These are phyloP conservation scores for Tipula unca DNA, from an alignment of 2,888 invertebrate species.

Conservation along the genomic window DNA sequence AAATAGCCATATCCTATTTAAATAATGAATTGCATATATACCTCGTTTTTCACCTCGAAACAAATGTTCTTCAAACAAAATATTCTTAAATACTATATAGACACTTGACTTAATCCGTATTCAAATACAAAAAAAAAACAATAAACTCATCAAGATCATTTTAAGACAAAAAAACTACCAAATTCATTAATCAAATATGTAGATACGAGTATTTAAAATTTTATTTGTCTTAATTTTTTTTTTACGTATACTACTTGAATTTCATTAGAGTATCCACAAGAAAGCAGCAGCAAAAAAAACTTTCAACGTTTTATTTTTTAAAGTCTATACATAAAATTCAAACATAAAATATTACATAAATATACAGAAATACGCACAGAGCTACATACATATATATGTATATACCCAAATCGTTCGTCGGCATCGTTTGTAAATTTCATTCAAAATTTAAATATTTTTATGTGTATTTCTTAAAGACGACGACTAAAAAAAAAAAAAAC, in stretches of 20 bases:
- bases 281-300: not conserved
- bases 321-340: not conserved
- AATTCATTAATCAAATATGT: constrained; percentile 14
- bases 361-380: constrained; percentile 1
- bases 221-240: constrained; percentile 1
- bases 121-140: not conserved
- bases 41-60: not conserved
- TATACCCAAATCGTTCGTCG: not conserved
- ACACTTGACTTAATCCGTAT: not conserved
- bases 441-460: constrained; percentile 14
- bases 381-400: not conserved
- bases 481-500: not conserved
- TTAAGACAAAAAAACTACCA: not conserved
- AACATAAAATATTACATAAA: not conserved
- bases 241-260: not conserved
- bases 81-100: not conserved
- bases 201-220: not conserved
- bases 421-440: not conserved
- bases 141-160: not conserved
- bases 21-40: not conserved
- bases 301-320: not conserved
- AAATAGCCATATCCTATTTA: not conserved
- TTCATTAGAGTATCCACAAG: not conserved
- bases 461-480: not conserved
- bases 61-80: not conserved